Base-by-base conservation (phyloP, 2,113 vertebrate genomes). In the Chionodraco myersi region DNA sequence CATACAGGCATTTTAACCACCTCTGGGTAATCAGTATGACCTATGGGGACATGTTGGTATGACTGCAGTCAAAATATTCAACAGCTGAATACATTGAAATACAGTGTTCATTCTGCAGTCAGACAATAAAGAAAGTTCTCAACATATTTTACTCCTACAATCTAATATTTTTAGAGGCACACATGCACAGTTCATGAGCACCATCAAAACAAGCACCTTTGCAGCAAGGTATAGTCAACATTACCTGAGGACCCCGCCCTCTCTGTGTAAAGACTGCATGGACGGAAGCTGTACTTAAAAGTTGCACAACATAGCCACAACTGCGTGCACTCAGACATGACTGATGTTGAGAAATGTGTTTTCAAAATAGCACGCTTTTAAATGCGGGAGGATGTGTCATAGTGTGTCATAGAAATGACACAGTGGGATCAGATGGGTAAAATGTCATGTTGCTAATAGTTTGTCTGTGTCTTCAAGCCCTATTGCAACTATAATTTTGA, bases 281-380 rank as follows among this genome's bases (percentile, higher is more conserved):
- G 45, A 84, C 41, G 34, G 64, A 85, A 79, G 79, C 80, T 87
- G 66, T 82, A 88, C 58, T 91, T 90, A 83, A 83, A 89, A 60
- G 80, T 94, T 93, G 80, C 92, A 90, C 90, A 94, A 92, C 75
- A 79, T 57, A 72, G 73, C 89, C 86, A 83, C 88, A 41, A 73
- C 47, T 64, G 79, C 57, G 79, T 76, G 84, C 87, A 85, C 72
- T 89, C 90, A 90, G 85, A 91, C 90, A 84, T 74, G 84, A 90
- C 79, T 79, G 80, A 89, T 68, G 90, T 84, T 85, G 85, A 84
- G 85, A 88, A 86, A 88, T 82, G 57, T 72, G 83, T 69, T 77
- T 86, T 84, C 84, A 86, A 90, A 86, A 91, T 91, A 92, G 89
- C 79, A 52, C 26, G 16, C 58, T 30, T 85, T 86, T 81, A 86